Evolutionary conservation across 2,797 vertebrate genomes (phyloP), one percentile per base, ranked within the genome.

Genomic region (Peromyscus attwateri): DNA sequence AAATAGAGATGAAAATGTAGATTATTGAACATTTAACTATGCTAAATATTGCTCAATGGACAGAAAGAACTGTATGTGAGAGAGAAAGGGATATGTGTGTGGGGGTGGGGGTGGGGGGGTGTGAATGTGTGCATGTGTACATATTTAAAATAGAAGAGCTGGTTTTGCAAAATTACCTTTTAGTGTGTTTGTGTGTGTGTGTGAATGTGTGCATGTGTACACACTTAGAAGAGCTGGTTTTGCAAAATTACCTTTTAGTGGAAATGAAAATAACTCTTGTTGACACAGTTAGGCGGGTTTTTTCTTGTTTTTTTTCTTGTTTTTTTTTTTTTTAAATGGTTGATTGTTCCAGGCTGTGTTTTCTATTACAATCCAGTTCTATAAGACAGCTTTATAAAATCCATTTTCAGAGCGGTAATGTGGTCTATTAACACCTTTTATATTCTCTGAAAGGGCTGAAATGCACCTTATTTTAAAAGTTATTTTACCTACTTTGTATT

Each of bases 401-500:
- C 52, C 68, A 73, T 76, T 96, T 80, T 68, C 81, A 60, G 57
- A 75, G 73, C 87, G 37, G 25, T 60, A n/a, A 64, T 64, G 0
- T 25, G 31, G 84, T 71, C 64, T 62, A 43, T 27, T 46, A 80
- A 19, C 13, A 57, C 21, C 11, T 64, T 55, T 25, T 34, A 17
- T 66, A 16, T 79, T 96, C 73, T 43, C 68, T 68, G 37, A 93
- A 92, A 62, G 52, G 6, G 25, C 87, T 87, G 31, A 82, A 40
- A n/a, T 80, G 7, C 64, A 79, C 62, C 37, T 57, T 71, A 46
- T n/a, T 88, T 82, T 49, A 76, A 88, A 91, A 87, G 46, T 84
- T 93, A 19, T 34, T 95, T 60, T 85, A 73, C 3, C n/a, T 10
- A 9, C 82, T 97, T 91, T 81, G 6, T 43, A 89, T 94, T 87